These are phyloP conservation scores for Uria lomvia DNA, from an alignment of 2,113 vertebrate genomes.

Conservation along the genomic window DNA sequence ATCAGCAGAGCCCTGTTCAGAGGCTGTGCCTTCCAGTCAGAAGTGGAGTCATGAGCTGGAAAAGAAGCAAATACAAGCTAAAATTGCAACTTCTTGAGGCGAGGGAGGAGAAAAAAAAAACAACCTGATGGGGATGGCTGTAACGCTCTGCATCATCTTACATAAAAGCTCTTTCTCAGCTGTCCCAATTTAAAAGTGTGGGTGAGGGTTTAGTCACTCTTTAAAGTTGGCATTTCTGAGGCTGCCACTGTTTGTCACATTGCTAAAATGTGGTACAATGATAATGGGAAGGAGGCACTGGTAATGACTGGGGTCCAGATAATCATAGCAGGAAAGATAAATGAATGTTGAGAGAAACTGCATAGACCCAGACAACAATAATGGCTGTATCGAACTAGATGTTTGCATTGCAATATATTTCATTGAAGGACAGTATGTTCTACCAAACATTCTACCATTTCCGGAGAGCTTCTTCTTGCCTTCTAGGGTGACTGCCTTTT, in stretches of 20 bases:
- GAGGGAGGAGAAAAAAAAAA: not conserved
- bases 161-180: not conserved
- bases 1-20: not conserved
- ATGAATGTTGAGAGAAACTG: not conserved
- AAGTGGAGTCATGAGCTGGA: not conserved
- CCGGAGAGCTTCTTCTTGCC: not conserved
- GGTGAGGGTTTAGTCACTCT: constrained; percentile 7
- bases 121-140: not conserved
- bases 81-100: not conserved
- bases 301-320: not conserved
- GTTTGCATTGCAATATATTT: not conserved
- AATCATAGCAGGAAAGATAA: not conserved
- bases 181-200: constrained; percentile 12
- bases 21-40: not conserved
- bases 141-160: constrained; percentile 6
- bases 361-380: not conserved
- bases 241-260: rapidly evolving
- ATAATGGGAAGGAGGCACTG: not conserved
- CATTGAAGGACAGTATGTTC: not conserved
- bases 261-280: not conserved
- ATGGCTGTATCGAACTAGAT: not conserved
- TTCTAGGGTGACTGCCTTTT: not conserved
- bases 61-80: constrained; percentile 14
- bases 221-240: not conserved
- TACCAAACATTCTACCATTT: not conserved